Conservation (phyloP, 2,797 vertebrate species). For the Characodon lateralis region DNA sequence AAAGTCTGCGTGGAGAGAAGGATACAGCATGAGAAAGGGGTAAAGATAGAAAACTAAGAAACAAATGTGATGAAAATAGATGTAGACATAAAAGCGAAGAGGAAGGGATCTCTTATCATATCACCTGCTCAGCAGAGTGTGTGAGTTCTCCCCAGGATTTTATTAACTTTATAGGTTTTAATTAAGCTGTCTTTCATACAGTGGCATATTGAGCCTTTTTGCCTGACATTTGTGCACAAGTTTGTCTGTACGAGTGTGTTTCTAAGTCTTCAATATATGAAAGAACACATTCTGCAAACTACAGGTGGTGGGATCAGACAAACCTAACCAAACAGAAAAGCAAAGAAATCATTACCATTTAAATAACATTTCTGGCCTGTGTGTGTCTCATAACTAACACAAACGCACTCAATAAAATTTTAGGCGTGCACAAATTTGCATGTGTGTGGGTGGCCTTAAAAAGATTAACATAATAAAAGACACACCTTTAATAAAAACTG, state of each 20-base stretch:
- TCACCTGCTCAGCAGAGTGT: constrained; percentile 47
- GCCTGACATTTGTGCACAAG: constrained; percentile 28
- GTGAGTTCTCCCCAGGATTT: constrained; percentile 45
- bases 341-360: constrained; percentile 77
- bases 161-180: constrained; percentile 70
- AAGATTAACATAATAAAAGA: background rate
- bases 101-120: constrained; percentile 41
- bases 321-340: constrained; percentile 69
- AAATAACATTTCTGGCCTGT: constrained; percentile 68
- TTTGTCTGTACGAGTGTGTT: constrained; percentile 7
- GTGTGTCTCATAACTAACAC: constrained; percentile 43
- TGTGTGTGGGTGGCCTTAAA: constrained; percentile 18
- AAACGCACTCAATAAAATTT: constrained; percentile 31
- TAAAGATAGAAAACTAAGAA: constrained; percentile 17
- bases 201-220: constrained; percentile 27
- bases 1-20: constrained; percentile 32
- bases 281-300: constrained; percentile 69
- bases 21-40: constrained; percentile 26
- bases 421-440: constrained; percentile 13
- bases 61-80: constrained; percentile 32
- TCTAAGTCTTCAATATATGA: constrained; percentile 43
- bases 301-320: constrained; percentile 74
- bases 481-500: constrained; percentile 15
- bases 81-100: constrained; percentile 16
- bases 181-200: constrained; percentile 63